Conservation (phyloP, 2,888 invertebrate genomes). For the Meiosimyza decipiens region DNA sequence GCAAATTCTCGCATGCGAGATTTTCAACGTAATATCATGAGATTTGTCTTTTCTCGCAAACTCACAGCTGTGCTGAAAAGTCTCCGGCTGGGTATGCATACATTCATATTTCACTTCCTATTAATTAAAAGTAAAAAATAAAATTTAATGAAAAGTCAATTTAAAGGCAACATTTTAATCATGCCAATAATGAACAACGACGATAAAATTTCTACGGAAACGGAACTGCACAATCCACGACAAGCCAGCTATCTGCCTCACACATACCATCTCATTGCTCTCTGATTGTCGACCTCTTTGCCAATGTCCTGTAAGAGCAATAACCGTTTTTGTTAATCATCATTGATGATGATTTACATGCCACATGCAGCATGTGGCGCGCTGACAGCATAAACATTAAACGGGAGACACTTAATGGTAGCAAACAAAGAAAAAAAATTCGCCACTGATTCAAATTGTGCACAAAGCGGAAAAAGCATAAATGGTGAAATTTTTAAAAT, state of each 20-base stretch:
- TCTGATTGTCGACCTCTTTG: neutral
- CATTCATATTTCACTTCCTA: no score
- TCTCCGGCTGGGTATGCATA: no score
- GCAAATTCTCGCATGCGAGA: no score
- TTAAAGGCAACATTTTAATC: neutral
- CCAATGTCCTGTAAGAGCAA: neutral
- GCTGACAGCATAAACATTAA: conserved; percentile 5
- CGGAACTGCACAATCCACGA: conserved; percentile 8
- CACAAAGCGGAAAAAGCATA: neutral
- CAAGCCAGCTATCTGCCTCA: neutral
- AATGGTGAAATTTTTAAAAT: neutral
- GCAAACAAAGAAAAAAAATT: neutral
- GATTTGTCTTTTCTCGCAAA: no score
- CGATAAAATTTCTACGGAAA: neutral
- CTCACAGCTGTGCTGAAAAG: no score
- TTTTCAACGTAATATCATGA: no score
- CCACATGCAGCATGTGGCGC: conserved; percentile 2
- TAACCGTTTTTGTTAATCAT: conserved; percentile 20
- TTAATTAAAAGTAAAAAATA: no score
- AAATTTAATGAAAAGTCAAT: no score
- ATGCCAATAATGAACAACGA: neutral
- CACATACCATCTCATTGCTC: neutral
- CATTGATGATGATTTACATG: conserved; percentile 3
- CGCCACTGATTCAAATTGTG: no score
- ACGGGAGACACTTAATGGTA: neutral